Conservation (phyloP, 2,888 invertebrate genomes). For the Cancer borealis region DNA sequence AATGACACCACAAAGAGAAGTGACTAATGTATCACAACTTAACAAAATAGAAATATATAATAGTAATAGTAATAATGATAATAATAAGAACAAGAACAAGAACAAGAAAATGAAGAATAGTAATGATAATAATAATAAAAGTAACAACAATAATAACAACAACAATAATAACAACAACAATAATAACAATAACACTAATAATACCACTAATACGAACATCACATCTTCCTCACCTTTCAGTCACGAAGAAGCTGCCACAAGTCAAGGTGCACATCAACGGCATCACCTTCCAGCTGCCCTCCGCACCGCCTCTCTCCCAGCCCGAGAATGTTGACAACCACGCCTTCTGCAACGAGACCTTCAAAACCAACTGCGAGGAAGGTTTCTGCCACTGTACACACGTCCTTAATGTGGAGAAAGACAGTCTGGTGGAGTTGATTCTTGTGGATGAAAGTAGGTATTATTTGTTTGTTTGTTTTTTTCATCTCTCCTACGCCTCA, state of each 20-base stretch:
- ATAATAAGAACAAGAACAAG: no score
- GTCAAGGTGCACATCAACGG: slow-evolving; percentile 92
- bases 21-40: no score
- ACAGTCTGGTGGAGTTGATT: slow-evolving; percentile 90
- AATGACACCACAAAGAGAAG: no score
- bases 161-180: no score
- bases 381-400: slow-evolving; percentile 92
- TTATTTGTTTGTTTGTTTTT: neutral
- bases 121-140: no score
- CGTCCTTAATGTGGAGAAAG: slow-evolving; percentile 87
- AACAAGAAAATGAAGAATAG: no score
- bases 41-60: no score
- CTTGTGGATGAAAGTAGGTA: slow-evolving; percentile 89
- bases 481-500: neutral
- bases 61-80: no score
- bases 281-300: slow-evolving; percentile 87
- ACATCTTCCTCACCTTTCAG: slow-evolving; percentile 79
- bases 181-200: no score
- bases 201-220: no score
- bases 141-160: no score
- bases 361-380: slow-evolving; percentile 82
- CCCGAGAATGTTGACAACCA: slow-evolving; percentile 81
- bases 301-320: slow-evolving; percentile 87
- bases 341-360: slow-evolving; percentile 67
- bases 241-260: slow-evolving; percentile 81